Conservation (phyloP, 2,888 invertebrate genomes). For the Blastobasis adustella region DNA sequence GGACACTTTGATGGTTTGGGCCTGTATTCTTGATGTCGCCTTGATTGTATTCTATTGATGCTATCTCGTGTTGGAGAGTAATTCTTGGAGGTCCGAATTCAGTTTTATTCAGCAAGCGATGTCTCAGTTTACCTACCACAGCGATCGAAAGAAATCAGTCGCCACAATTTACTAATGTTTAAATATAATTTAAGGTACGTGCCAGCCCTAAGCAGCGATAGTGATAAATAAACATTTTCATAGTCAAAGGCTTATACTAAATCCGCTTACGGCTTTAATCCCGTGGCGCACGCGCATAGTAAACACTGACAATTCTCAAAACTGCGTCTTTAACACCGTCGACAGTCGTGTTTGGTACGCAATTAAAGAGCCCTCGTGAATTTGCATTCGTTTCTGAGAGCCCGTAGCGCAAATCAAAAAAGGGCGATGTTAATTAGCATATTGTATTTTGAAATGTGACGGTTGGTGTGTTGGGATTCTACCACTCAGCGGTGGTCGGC, state of each 20-base stretch:
- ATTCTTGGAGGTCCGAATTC: background rate
- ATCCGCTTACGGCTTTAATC: conserved; percentile 60
- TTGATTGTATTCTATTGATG: conserved; percentile 31
- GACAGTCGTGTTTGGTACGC: conserved; percentile 64
- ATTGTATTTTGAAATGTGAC: conserved; percentile 73
- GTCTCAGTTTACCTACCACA: too few species aligned
- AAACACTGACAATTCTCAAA: conserved; percentile 59
- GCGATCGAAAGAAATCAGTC: too few species aligned
- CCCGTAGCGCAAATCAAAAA: conserved; percentile 63
- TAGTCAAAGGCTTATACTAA: conserved; percentile 44
- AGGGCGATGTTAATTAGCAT: conserved; percentile 69
- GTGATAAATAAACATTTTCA: conserved; percentile 47
- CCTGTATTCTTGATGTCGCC: conserved; percentile 33
- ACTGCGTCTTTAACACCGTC: conserved; percentile 65
- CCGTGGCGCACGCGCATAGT: conserved; percentile 34
- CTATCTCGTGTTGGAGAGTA: conserved; percentile 1
- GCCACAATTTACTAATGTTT: background rate
- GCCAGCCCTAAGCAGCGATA: conserved; percentile 26
- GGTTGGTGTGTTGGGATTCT: conserved; percentile 60
- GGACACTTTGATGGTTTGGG: conserved; percentile 57
- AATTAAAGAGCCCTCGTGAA: conserved; percentile 65
- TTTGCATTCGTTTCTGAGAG: conserved; percentile 71
- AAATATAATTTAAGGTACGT: background rate
- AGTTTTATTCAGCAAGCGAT: too few species aligned
- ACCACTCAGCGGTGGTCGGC: conserved; percentile 64